Base-by-base conservation (phyloP, 2,113 vertebrate species). In the Corvus moneduloides region DNA sequence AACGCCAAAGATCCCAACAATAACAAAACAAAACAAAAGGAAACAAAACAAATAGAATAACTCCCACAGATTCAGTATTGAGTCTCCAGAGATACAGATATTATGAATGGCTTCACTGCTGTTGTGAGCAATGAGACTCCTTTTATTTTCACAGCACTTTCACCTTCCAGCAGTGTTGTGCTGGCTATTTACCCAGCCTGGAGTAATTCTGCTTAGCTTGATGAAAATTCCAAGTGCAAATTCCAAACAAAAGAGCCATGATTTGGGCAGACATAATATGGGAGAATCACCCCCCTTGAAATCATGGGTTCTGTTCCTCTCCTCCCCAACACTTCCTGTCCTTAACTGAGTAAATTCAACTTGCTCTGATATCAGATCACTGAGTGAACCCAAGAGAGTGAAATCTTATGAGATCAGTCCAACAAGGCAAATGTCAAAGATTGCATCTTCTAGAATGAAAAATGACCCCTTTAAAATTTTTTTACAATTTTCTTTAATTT, bases 281-380 rank as follows among this genome's bases (percentile, higher is more conserved):
- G 18, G 11, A 77, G 16, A n/a, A 48, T 55, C 18, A 52, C 5
- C 1, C 6, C 13, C 24, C 18, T 41, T 27, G 14, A 91, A 79
- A 67, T 13, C 2, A 24, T 41, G 30, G 5, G 3, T 43, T 84
- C 44, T 48, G 5, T 59, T 9, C 7, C 21, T 69, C 24, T 81
- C 8, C 2, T 14, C 3, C 3, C 1, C 2, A 0, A 33, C 11
- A 16, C 2, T 61, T 37, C 5, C 16, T 43, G 21, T 58, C 13
- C 26, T 30, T n/a, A 20, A 27, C 13, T 62, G 13, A 41, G 15
- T 37, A 66, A 84, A 69, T 46, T 79, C 13, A 68, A 1, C 5
- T 68, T 80, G 11, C 3, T 64, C 8, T 64, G n/a, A 22, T 78
- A 62, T 20, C 7, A 67, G 11, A 26, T 16, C 7, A 66, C 11